phyloP scores from a whole-genome alignment of 2,797 vertebrate genomes.

The Holocentrus rufus region DNA sequence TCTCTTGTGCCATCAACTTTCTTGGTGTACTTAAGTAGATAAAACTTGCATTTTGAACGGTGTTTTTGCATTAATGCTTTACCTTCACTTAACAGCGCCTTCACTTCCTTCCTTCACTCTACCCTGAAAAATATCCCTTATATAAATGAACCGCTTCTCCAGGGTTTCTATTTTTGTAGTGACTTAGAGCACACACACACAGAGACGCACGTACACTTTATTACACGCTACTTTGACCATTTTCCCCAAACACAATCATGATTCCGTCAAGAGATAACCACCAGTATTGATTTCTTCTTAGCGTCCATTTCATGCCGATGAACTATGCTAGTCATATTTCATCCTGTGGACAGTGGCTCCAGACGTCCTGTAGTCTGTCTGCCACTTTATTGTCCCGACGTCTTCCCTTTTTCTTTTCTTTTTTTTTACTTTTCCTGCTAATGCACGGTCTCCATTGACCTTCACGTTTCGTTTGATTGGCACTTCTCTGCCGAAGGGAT shows the following conservation, averaged over 20 bases:
- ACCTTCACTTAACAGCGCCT: not conserved
- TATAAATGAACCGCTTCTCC: too few species aligned
- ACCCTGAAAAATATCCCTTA: too few species aligned
- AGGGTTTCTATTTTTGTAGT: not conserved
- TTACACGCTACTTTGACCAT: not conserved
- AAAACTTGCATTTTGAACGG: not conserved
- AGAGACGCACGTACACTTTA: constrained; percentile 12
- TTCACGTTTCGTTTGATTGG: constrained; percentile 61
- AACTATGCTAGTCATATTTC: constrained; percentile 49
- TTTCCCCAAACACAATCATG: constrained; percentile 15
- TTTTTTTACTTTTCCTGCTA: constrained; percentile 50
- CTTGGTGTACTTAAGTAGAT: not conserved
- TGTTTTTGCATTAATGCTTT: too few species aligned
- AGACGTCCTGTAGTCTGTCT: constrained; percentile 48
- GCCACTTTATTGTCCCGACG: constrained; percentile 46
- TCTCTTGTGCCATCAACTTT: not conserved
- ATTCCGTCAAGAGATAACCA: constrained; percentile 29
- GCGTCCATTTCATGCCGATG: constrained; percentile 23
- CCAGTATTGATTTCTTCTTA: constrained; percentile 61
- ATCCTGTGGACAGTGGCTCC: constrained; percentile 68
- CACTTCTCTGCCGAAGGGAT: constrained; percentile 50
- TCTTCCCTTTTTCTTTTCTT: constrained; percentile 4
- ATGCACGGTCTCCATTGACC: constrained; percentile 52
- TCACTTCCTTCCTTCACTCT: not conserved
- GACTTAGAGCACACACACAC: not conserved